Percentiles rank a stretch among this genome's conserved stretches.
Conservation (phyloP, 1,140 invertebrate species). For the Cepaea nemoralis region DNA sequence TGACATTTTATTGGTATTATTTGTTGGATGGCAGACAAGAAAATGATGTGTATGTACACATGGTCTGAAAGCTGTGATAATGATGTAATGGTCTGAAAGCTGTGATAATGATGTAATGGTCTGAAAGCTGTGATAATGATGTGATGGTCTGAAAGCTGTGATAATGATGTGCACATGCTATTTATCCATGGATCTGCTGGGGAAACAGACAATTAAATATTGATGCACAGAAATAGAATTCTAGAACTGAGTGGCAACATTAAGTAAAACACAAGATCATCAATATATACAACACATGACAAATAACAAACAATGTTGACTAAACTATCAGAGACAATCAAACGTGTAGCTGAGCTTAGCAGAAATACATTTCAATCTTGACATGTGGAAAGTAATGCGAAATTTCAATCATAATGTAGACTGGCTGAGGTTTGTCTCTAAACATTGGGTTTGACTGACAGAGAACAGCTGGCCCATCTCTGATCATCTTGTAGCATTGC, state of each 20-base stretch:
- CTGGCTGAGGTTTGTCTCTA: no score
- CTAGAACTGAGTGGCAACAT: background rate
- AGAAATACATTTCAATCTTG: no score
- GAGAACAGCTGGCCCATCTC: no score
- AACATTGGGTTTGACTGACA: no score
- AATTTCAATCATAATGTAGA: no score
- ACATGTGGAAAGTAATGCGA: no score
- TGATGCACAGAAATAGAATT: background rate
- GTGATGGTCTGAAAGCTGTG: background rate
- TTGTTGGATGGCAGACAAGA: background rate
- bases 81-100: background rate
- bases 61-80: background rate
- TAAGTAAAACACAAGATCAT: background rate
- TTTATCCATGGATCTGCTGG: background rate
- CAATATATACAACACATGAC: background rate
- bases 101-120: background rate
- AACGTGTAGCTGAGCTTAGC: no score
- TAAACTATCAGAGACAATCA: background rate
- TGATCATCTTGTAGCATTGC: no score
- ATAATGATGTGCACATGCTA: background rate
- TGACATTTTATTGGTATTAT: background rate
- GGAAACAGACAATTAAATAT: background rate
- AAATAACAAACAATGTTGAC: background rate
- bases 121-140: background rate
- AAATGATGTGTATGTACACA: constrained; percentile 2